These are phyloP conservation scores for Pseudochaenichthys georgianus DNA, from an alignment of 2,797 vertebrate genomes.

Conservation along the genomic window DNA sequence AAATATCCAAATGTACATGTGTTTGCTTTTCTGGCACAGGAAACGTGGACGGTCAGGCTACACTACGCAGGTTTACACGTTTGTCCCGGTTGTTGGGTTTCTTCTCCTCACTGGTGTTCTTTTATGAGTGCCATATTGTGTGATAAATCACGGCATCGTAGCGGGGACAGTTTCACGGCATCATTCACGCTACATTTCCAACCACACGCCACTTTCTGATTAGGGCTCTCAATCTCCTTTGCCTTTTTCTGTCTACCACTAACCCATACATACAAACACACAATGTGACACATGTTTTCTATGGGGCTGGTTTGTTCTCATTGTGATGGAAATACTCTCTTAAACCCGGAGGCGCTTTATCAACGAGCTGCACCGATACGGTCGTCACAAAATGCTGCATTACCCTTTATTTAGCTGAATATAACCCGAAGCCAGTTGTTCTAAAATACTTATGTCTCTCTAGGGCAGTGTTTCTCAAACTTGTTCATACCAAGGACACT, in stretches of 20 bases:
- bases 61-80: constrained; percentile 63
- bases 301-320: background rate
- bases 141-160: constrained; percentile 82
- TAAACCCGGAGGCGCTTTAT: background rate
- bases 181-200: constrained; percentile 88
- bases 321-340: background rate
- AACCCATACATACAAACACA: constrained; percentile 15
- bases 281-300: constrained; percentile 26
- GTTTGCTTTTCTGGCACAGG: constrained; percentile 69
- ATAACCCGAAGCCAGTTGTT: background rate
- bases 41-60: constrained; percentile 42
- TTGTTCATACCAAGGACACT: too few species aligned
- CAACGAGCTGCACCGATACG: constrained; percentile 1
- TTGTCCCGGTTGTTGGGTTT: constrained; percentile 59
- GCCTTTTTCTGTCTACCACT: constrained; percentile 44
- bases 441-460: background rate
- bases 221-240: constrained; percentile 85
- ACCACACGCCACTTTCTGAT: constrained; percentile 81
- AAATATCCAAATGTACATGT: constrained; percentile 72
- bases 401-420: background rate
- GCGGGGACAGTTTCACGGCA: constrained; percentile 82
- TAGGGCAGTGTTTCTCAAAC: too few species aligned
- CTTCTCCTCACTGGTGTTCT: constrained; percentile 46
- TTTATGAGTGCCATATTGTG: constrained; percentile 70
- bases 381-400: background rate